A percentile compares a stretch with the other conserved stretches of the same genome.
Conservation (phyloP, 2,113 vertebrate species). For the Aythya baeri region DNA sequence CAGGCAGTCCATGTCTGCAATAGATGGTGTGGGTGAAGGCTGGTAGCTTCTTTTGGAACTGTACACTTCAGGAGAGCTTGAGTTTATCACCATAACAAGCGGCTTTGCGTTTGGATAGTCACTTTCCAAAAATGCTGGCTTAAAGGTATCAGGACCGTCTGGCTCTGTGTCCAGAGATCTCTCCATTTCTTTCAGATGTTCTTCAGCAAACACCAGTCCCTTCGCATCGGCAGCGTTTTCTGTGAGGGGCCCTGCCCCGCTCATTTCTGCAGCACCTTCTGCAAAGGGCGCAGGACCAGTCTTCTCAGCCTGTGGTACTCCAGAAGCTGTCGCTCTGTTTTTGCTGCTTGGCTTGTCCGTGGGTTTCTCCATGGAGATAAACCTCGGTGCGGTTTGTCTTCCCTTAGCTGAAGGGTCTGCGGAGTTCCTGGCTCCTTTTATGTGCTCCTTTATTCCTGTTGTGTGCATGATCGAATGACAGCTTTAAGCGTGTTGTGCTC, state of each 20-base stretch:
- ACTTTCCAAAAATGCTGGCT: background rate
- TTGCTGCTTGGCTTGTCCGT: background rate
- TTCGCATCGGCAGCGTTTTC: rapidly evolving
- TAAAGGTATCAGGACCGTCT: background rate
- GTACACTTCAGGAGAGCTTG: rapidly evolving
- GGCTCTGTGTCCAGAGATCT: background rate
- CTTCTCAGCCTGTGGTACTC: background rate
- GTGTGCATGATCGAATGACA: background rate
- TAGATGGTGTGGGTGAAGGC: background rate
- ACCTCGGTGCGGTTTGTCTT: background rate
- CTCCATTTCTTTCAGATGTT: background rate
- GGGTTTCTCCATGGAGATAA: constrained; percentile 38
- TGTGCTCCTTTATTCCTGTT: background rate
- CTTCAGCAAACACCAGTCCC: background rate
- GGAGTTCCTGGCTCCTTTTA: background rate
- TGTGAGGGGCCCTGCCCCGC: background rate
- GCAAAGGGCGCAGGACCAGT: rapidly evolving
- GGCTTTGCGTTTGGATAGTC: background rate
- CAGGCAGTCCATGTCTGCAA: constrained; percentile 73
- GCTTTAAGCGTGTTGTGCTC: background rate
- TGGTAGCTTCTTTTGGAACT: background rate
- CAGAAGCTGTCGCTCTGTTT: rapidly evolving
- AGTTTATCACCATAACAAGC: rapidly evolving
- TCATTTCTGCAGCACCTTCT: background rate
- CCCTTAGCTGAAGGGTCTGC: background rate